phyloP scores from a whole-genome alignment of 2,888 invertebrate genomes.

The Drosophila colorata region DNA sequence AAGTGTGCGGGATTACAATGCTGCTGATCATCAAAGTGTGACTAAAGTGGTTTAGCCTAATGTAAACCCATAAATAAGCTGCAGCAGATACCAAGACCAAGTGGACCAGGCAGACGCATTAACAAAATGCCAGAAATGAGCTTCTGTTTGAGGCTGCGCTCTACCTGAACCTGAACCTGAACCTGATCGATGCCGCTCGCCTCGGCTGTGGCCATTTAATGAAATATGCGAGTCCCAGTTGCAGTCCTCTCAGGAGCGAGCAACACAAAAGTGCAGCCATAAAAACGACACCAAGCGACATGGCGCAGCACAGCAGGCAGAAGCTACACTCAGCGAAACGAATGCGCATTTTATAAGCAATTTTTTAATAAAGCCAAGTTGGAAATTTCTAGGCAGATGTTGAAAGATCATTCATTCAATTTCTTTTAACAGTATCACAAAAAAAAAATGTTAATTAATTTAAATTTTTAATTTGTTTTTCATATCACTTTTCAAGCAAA shows the following conservation, averaged over 20 bases:
- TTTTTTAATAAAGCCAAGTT: no score
- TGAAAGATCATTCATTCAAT: no score
- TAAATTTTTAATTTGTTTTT: no score
- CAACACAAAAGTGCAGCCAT: conserved; percentile 80
- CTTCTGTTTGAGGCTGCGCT: conserved; percentile 76
- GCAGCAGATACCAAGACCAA: conserved; percentile 56
- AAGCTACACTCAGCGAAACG: conserved; percentile 1
- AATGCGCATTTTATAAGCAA: neutral
- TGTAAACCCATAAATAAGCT: conserved; percentile 83
- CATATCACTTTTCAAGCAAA: no score
- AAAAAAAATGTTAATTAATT: no score
- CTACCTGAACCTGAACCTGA: conserved; percentile 34
- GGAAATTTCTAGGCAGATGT: no score
- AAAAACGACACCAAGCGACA: conserved; percentile 79
- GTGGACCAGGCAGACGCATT: conserved; percentile 69
- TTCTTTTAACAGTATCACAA: no score
- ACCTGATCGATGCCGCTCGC: neutral
- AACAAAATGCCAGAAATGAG: conserved; percentile 82
- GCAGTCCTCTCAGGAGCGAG: conserved; percentile 41
- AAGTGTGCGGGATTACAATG: conserved; percentile 55
- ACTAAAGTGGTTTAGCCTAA: conserved; percentile 85
- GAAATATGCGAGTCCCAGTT: conserved; percentile 74
- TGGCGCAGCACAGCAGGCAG: conserved; percentile 49
- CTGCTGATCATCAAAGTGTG: conserved; percentile 83
- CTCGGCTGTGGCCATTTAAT: conserved; percentile 67